Evolutionary conservation across 1,140 invertebrate genomes (phyloP).

Genomic region (Sogatella furcifera): DNA sequence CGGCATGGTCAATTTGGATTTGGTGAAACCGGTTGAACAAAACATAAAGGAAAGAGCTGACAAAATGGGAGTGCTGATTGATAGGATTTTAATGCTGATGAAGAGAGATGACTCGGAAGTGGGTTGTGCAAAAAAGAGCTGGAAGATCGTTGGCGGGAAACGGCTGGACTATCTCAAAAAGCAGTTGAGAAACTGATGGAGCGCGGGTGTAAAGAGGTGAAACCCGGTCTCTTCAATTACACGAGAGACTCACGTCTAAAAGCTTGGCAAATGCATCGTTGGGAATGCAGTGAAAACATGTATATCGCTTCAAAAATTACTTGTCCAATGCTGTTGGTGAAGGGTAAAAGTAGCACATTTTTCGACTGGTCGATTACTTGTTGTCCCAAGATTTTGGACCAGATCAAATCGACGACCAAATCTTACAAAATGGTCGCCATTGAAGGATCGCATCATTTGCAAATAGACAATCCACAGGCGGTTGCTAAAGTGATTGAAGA

Average conservation of each 20-base stretch:
- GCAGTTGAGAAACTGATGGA: background rate
- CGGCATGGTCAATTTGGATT: conserved; percentile 18
- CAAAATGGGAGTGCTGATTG: background rate
- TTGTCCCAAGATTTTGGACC: background rate
- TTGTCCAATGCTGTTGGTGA: background rate
- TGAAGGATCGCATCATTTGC: background rate
- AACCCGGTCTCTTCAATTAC: background rate
- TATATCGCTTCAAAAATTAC: background rate
- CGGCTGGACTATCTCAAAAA: background rate
- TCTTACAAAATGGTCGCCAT: background rate
- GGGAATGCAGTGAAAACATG: background rate
- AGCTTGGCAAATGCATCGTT: background rate
- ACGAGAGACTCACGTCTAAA: background rate
- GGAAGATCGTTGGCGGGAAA: background rate
- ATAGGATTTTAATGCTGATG: background rate
- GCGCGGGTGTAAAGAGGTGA: background rate
- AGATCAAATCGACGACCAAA: background rate
- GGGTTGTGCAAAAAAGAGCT: background rate
- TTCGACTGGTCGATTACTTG: background rate
- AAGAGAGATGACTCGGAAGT: background rate
- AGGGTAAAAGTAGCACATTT: background rate
- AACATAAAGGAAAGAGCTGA: conserved; percentile 31
- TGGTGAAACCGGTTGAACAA: conserved; percentile 48
- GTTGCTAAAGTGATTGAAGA: too few species aligned
- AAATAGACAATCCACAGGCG: background rate